Conservation (phyloP, 1,140 invertebrate species). For the Aphis gossypii region DNA sequence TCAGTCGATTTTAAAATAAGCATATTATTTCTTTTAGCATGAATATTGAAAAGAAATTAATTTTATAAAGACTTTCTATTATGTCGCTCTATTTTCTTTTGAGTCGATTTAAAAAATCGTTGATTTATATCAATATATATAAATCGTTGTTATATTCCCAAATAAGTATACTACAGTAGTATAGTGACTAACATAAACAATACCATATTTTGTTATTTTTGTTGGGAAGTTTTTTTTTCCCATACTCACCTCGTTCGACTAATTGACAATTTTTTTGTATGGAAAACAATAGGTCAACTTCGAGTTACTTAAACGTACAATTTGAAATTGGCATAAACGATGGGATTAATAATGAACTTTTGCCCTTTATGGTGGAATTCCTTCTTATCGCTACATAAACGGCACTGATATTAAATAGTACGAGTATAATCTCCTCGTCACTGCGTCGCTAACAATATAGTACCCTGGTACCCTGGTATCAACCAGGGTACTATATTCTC, state of each 20-base stretch:
- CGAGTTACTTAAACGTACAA: background rate
- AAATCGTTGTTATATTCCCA: background rate
- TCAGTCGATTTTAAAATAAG: background rate
- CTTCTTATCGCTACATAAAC: background rate
- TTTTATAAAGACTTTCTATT: background rate
- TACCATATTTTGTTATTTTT: too few species aligned
- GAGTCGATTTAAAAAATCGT: background rate
- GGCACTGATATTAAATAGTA: background rate
- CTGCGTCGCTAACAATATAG: too few species aligned
- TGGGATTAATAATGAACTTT: background rate
- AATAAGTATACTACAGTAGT: too few species aligned
- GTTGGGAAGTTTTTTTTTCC: background rate
- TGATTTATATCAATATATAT: too few species aligned
- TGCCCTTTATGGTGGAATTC: background rate
- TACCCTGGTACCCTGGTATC: background rate
- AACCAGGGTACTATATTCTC: background rate
- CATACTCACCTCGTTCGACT: background rate
- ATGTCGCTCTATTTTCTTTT: background rate
- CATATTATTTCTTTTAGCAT: background rate
- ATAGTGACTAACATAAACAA: too few species aligned
- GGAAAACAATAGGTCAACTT: background rate
- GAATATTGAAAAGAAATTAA: too few species aligned
- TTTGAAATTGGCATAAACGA: background rate
- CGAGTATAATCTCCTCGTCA: background rate
- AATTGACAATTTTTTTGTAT: background rate